These are phyloP conservation scores for Smittia sp. DNA, from an alignment of 2,888 invertebrate genomes.

Conservation along the genomic window DNA sequence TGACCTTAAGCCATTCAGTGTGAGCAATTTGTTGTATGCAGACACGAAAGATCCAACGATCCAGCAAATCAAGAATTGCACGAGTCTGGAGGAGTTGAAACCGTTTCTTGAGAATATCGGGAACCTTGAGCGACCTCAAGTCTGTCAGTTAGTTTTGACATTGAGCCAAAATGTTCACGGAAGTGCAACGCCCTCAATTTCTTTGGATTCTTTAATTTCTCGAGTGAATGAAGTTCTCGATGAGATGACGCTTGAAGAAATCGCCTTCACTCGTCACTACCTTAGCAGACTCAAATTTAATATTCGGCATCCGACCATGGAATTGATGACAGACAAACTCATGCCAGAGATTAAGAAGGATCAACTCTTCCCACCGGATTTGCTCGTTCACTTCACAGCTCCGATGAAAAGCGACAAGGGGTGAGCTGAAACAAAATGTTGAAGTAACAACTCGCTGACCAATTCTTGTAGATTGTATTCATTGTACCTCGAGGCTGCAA, in stretches of 20 bases:
- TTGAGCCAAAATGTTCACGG: not conserved
- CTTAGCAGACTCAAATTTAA: not conserved
- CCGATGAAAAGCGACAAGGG: not conserved
- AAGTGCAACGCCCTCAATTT: not conserved
- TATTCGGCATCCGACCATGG: not conserved
- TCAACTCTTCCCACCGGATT: not conserved
- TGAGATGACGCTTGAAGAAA: not conserved
- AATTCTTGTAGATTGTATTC: too few species aligned
- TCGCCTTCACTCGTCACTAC: not conserved
- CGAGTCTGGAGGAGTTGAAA: not conserved
- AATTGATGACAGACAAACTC: not conserved
- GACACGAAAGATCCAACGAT: not conserved
- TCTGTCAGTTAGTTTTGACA: not conserved
- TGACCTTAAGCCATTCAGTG: not conserved
- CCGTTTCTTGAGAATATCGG: not conserved
- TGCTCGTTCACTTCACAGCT: not conserved
- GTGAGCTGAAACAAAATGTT: too few species aligned
- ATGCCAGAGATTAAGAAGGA: not conserved
- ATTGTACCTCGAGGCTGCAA: slow-evolving; percentile 42
- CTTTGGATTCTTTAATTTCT: not conserved
- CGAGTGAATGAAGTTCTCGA: not conserved
- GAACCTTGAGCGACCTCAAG: not conserved
- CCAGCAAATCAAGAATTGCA: not conserved
- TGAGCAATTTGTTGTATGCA: not conserved
- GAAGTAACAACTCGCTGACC: too few species aligned